phyloP scores from a whole-genome alignment of 2,888 invertebrate species.

The Phymatocera aterrima region DNA sequence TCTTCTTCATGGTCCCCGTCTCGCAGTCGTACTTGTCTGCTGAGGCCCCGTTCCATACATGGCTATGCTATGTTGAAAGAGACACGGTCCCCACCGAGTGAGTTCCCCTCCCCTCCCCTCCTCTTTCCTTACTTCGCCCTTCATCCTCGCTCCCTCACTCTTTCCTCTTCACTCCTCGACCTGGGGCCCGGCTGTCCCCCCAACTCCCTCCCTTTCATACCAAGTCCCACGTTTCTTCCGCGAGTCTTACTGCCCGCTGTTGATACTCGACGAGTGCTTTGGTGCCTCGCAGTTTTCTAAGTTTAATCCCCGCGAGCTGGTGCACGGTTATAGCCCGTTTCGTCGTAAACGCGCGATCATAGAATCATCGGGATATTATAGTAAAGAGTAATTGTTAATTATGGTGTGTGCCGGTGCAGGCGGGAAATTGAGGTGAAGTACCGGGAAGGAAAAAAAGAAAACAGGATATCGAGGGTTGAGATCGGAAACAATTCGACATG shows the following conservation, averaged over 20 bases:
- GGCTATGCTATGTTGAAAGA: slow-evolving; percentile 73
- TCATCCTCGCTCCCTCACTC: slow-evolving; percentile 12
- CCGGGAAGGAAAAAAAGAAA: background rate
- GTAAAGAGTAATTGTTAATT: background rate
- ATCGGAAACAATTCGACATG: background rate
- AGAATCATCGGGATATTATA: background rate
- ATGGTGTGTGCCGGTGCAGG: slow-evolving; percentile 27
- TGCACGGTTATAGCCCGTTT: background rate
- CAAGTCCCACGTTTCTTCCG: slow-evolving; percentile 45
- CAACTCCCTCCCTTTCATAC: slow-evolving; percentile 31
- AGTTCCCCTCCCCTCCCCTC: background rate
- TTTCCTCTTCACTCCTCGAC: slow-evolving; percentile 27
- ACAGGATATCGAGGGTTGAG: background rate
- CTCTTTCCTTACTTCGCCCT: slow-evolving; percentile 14
- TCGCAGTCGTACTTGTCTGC: slow-evolving; percentile 18
- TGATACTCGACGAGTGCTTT: slow-evolving; percentile 36
- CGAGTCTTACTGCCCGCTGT: slow-evolving; percentile 41
- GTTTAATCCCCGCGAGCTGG: slow-evolving; percentile 37
- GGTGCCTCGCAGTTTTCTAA: slow-evolving; percentile 30
- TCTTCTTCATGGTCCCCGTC: slow-evolving; percentile 25
- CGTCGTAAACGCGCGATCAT: background rate
- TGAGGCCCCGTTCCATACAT: slow-evolving; percentile 69
- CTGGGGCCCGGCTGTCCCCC: slow-evolving; percentile 15
- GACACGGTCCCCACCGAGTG: slow-evolving; percentile 56
- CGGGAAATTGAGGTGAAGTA: slow-evolving; percentile 9